Evolutionary conservation across 1,140 invertebrate species (phyloP).

Genomic region (Frieseomelitta varia): DNA sequence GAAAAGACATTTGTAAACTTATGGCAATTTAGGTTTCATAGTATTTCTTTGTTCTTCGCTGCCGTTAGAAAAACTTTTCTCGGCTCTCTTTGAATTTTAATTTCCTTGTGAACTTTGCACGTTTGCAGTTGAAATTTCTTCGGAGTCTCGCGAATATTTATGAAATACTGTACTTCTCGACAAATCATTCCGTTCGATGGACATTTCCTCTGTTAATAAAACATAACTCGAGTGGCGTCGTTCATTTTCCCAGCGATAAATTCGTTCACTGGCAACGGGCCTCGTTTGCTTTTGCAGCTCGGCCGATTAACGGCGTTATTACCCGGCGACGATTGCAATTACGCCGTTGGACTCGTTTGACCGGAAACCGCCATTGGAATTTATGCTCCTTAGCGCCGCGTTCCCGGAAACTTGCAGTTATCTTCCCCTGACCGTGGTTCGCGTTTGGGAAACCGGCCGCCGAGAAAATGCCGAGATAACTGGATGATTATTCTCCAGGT

Average conservation of each 20-base stretch:
- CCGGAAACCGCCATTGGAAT: not conserved
- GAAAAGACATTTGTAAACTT: too few species aligned
- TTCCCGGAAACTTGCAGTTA: constrained; percentile 3
- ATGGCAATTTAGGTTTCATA: too few species aligned
- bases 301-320: not conserved
- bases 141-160: too few species aligned
- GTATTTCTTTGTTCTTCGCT: too few species aligned
- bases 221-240: not conserved
- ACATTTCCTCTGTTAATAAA: not conserved
- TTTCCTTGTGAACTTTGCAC: too few species aligned
- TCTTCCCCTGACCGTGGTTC: not conserved
- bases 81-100: too few species aligned
- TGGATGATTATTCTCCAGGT: not conserved
- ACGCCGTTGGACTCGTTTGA: not conserved
- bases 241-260: not conserved
- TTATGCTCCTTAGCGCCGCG: not conserved
- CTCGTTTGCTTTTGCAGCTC: not conserved
- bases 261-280: not conserved
- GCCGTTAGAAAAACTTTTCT: too few species aligned
- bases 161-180: too few species aligned
- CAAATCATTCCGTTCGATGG: not conserved
- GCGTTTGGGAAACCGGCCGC: not conserved
- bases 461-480: not conserved
- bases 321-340: not conserved
- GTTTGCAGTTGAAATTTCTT: too few species aligned